Evolutionary conservation across 2,797 vertebrate genomes (phyloP).

Genomic region (Leuciscus waleckii): DNA sequence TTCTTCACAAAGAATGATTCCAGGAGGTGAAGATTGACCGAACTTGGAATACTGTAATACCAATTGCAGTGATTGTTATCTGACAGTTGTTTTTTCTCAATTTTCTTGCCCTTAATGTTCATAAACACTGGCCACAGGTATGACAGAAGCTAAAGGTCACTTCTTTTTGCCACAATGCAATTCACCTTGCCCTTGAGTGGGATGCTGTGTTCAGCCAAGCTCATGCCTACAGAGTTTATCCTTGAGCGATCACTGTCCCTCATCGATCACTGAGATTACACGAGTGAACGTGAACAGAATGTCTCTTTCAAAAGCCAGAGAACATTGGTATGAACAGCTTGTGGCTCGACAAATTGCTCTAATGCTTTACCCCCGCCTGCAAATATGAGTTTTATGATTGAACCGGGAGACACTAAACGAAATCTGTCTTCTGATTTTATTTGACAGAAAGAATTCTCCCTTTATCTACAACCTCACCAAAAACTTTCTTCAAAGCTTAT

Average conservation of each 20-base stretch:
- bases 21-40: not conserved
- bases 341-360: constrained; percentile 46
- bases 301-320: constrained; percentile 31
- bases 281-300: constrained; percentile 53
- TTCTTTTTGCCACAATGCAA: constrained; percentile 2
- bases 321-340: constrained; percentile 42
- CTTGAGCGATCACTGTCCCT: constrained; percentile 36
- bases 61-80: not conserved
- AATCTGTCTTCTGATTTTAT: constrained; percentile 35
- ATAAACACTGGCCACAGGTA: not conserved
- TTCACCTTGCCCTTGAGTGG: constrained; percentile 35
- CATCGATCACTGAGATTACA: constrained; percentile 52
- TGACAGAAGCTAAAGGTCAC: constrained; percentile 23
- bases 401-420: constrained; percentile 26
- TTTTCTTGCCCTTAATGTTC: constrained; percentile 15
- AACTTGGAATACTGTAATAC: not conserved
- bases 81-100: constrained; percentile 10
- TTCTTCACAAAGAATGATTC: not conserved
- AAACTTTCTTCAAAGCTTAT: constrained; percentile 26
- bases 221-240: constrained; percentile 47
- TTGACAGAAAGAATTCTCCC: constrained; percentile 19
- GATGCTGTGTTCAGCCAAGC: constrained; percentile 31
- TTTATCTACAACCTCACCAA: constrained; percentile 41
- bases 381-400: constrained; percentile 43
- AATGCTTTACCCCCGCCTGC: constrained; percentile 41